Conservation (phyloP, 2,113 vertebrate species). For the Oncorhynchus nerka region DNA sequence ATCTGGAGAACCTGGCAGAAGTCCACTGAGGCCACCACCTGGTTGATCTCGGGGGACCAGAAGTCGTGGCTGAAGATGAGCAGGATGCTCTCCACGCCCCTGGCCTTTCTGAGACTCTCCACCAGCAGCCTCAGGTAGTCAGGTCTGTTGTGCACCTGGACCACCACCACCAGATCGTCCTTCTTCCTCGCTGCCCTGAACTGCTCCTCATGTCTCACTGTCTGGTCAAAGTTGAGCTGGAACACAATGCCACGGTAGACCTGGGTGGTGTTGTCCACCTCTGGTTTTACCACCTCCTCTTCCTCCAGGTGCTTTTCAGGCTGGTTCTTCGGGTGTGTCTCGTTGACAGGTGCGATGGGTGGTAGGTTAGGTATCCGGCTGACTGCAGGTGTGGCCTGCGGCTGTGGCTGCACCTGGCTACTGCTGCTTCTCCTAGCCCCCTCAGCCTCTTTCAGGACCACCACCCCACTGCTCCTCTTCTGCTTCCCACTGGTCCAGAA, state of each 20-base stretch:
- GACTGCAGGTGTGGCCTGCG: constrained; percentile 62
- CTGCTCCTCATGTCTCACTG: constrained; percentile 81
- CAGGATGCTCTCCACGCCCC: constrained; percentile 82
- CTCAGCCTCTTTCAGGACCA: constrained; percentile 66
- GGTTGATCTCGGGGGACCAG: constrained; percentile 92
- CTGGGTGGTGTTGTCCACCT: constrained; percentile 83
- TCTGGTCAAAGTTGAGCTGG: constrained; percentile 95
- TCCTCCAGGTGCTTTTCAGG: constrained; percentile 53
- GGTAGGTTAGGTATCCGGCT: constrained; percentile 56
- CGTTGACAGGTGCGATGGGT: constrained; percentile 59
- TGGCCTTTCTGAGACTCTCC: constrained; percentile 82
- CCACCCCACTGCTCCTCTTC: constrained; percentile 69
- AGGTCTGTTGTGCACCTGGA: constrained; percentile 92
- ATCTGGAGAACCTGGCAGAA: constrained; percentile 96
- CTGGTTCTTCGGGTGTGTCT: constrained; percentile 58
- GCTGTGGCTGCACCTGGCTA: constrained; percentile 38
- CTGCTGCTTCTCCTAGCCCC: constrained; percentile 50
- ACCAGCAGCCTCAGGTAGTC: constrained; percentile 88
- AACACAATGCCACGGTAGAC: constrained; percentile 90
- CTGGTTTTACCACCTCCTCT: constrained; percentile 59
- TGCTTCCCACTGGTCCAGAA: constrained; percentile 86
- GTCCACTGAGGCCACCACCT: constrained; percentile 83
- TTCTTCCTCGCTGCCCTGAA: constrained; percentile 62
- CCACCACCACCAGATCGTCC: constrained; percentile 83
- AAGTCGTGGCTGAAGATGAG: constrained; percentile 95